Evolutionary conservation across 2,888 invertebrate species (phyloP), one percentile per base, ranked within the genome.

Genomic region (Limnephilus auricula): DNA sequence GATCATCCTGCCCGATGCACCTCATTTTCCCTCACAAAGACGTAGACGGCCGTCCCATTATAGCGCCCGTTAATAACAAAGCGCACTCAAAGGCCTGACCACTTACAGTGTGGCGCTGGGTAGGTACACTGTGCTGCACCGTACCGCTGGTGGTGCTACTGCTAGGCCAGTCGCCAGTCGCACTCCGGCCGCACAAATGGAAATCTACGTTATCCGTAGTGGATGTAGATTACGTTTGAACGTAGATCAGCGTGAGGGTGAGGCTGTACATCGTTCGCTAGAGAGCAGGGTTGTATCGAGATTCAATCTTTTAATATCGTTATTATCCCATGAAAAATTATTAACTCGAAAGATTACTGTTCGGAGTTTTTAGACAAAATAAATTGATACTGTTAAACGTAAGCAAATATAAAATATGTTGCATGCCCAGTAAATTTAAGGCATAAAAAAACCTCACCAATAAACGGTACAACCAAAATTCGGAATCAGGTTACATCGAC

Each of bases 201-300:
- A 92, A 92, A 92, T 92, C 91, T 89, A 91, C 92, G 89, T 90
- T 89, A 90, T 85, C 65, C 45, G 86, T 83, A 90, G 90, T 90
- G 89, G 92, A 90, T 90, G 87, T 88, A 91, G 91, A 92, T 92
- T 92, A 92, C 92, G 91, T 89, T 89, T 80, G 95, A 94, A 95
- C 95, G 94, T 94, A 94, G 94, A 94, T 94, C 94, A 89, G 83
- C 79, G 78, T 30, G 79, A 34, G 89, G 50, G 50, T 6, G 80
- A 40, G n/a, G 45, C 37, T 37, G 45, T 87, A 50, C 87, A 87
- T 31, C 79, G 40, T 65, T 65, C 25, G 37, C 79, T 37, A 86
- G 10, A 80, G 86, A 13, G 79, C 34, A 34, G 84, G n/a, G 13
- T 5, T 30, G 34, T 5, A 30, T 31, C 31, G 30, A 12, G 18